These are phyloP conservation scores for Sinonovacula constricta DNA, from an alignment of 1,140 invertebrate species.

Conservation along the genomic window DNA sequence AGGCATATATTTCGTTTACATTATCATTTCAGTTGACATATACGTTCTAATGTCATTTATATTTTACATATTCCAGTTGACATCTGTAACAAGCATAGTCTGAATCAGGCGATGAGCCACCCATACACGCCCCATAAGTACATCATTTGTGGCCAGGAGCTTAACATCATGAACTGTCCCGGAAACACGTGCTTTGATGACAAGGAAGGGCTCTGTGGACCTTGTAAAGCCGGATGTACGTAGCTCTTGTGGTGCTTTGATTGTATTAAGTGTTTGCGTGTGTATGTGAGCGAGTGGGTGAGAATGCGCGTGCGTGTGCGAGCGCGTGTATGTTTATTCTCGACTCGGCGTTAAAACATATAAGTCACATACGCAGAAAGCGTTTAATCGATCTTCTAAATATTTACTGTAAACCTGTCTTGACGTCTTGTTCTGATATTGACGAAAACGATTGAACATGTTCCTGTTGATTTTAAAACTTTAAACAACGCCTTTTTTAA, in stretches of 20 bases:
- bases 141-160: conserved; percentile 43
- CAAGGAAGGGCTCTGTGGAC: conserved; percentile 18
- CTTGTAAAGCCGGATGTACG: conserved; percentile 36
- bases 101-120: conserved; percentile 24
- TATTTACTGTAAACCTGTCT: no score
- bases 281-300: background rate
- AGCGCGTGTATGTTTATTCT: background rate
- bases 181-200: conserved; percentile 43
- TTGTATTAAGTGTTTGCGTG: background rate
- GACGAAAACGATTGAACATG: no score
- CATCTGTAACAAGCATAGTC: conserved; percentile 34
- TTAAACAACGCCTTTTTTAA: no score
- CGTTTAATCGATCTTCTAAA: no score
- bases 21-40: no score
- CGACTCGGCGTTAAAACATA: background rate
- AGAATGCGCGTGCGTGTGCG: background rate
- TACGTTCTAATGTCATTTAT: no score
- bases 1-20: no score
- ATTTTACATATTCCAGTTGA: conserved; percentile 39
- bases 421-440: no score
- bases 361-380: background rate
- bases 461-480: no score
- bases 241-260: background rate
- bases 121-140: conserved; percentile 49
- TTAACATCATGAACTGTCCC: conserved; percentile 46